Conservation (phyloP, 1,140 invertebrate genomes). For the Triops longicaudatus region DNA sequence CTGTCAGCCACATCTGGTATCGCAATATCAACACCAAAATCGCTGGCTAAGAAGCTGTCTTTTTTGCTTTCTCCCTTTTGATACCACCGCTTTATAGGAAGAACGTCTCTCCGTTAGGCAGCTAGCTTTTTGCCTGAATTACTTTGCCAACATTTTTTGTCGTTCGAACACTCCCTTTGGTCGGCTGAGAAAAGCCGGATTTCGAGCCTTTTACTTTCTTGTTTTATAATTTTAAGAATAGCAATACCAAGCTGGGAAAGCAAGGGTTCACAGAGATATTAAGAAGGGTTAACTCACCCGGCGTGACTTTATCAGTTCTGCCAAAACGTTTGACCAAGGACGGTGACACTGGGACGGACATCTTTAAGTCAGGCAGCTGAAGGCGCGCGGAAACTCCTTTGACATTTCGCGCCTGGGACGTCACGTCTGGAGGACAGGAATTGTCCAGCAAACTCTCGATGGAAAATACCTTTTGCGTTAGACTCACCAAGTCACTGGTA, state of each 20-base stretch:
- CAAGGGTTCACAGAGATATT: background rate
- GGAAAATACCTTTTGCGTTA: background rate
- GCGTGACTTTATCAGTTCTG: constrained; percentile 19
- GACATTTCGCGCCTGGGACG: background rate
- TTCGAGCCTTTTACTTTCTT: no score
- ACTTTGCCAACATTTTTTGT: background rate
- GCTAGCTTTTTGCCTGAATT: background rate
- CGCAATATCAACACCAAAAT: background rate
- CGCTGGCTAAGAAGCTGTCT: background rate
- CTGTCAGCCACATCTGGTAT: background rate
- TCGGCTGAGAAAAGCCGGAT: background rate
- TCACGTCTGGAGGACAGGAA: constrained; percentile 20
- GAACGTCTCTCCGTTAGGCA: background rate
- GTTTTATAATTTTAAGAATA: background rate
- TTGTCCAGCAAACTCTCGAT: background rate
- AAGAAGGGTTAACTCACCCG: background rate
- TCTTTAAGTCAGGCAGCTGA: constrained; percentile 16
- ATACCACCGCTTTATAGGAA: background rate
- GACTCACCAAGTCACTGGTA: constrained; percentile 13
- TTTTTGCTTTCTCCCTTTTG: background rate
- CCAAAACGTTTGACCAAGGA: constrained; percentile 13
- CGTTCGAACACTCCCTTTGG: background rate
- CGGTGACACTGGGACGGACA: constrained; percentile 20
- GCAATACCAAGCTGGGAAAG: background rate
- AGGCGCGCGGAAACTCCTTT: background rate